phyloP scores from a whole-genome alignment of 2,888 invertebrate species.

The Leptinotarsa haldemani region DNA sequence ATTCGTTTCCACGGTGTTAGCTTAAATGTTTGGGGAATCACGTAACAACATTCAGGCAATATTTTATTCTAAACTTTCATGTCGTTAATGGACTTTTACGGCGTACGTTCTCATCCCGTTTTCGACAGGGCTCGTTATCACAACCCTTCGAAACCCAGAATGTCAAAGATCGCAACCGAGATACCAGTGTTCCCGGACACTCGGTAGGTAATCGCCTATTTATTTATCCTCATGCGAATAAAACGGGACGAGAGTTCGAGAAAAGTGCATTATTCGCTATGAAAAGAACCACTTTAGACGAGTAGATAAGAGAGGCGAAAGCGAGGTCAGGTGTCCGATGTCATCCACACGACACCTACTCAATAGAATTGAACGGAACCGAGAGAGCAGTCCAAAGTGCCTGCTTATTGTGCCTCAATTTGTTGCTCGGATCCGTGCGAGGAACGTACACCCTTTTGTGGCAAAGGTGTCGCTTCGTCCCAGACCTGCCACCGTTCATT shows the following conservation, averaged over 20 bases:
- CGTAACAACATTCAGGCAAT: too few species aligned
- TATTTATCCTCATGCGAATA: conserved; percentile 26
- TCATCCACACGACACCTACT: conserved; percentile 56
- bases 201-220: conserved; percentile 12
- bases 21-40: too few species aligned
- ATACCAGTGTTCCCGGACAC: background rate
- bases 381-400: conserved; percentile 53
- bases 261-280: conserved; percentile 33
- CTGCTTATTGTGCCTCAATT: conserved; percentile 58
- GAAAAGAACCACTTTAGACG: conserved; percentile 38
- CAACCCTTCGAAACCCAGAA: background rate
- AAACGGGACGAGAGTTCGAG: conserved; percentile 17
- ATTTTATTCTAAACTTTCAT: too few species aligned
- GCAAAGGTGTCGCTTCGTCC: conserved; percentile 46
- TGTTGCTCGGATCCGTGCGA: conserved; percentile 52
- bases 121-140: background rate
- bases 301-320: conserved; percentile 19
- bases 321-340: conserved; percentile 55
- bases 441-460: conserved; percentile 52
- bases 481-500: conserved; percentile 35
- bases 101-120: too few species aligned
- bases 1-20: too few species aligned
- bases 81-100: too few species aligned
- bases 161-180: background rate
- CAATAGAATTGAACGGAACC: conserved; percentile 49